Base-by-base conservation (phyloP, 1,140 invertebrate genomes). In the Ericerus pela region DNA sequence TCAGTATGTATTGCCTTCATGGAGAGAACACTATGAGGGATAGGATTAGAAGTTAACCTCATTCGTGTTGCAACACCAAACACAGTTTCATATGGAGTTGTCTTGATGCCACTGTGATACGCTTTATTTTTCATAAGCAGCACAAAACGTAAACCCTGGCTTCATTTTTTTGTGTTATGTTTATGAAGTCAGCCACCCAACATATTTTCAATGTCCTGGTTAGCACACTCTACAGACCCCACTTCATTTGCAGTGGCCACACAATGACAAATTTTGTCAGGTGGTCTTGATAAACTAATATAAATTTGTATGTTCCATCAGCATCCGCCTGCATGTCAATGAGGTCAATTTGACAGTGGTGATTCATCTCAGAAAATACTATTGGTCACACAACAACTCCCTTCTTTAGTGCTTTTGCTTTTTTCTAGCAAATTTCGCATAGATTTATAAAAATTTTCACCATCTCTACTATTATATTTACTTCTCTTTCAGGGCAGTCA, bases 201-300 rank as follows among this genome's bases (percentile, higher is more conserved):
- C 60, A 68, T 69, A 56, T 68, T 66, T 60, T 70, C 58, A 36
- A 71, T 64, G 47, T 70, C 68, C 58, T 67, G 64, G 58, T 70
- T 72, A 5, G 63, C 62, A 43, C 63, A 64, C 62, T 54, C 65
- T 67, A 43, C 65, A 58, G 63, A 72, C 62, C 20, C 60, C 56
- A 51, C 1, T 56, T 36, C n/a, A 20, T 26, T 11, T 28, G 51
- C 11, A 36, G 30, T 30, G 43, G 43, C n/a, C 41, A 29, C 1
- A 56, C 22, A 24, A 29, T 24, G 11, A 11, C 22, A 29, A 53
- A 58, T 51, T 53, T 58, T 2, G 36, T 77, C 62, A 80, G 77
- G 67, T 80, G 80, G 26, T 54, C 65, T 80, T 79, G 70, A 80
- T 80, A 43, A 80, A 69, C 66, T 78, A 52, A 31, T 2, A 27